Evolutionary conservation across 2,113 vertebrate species (phyloP), one percentile per base, ranked within the genome.

Genomic region (Dolichallabes microphthalmus): DNA sequence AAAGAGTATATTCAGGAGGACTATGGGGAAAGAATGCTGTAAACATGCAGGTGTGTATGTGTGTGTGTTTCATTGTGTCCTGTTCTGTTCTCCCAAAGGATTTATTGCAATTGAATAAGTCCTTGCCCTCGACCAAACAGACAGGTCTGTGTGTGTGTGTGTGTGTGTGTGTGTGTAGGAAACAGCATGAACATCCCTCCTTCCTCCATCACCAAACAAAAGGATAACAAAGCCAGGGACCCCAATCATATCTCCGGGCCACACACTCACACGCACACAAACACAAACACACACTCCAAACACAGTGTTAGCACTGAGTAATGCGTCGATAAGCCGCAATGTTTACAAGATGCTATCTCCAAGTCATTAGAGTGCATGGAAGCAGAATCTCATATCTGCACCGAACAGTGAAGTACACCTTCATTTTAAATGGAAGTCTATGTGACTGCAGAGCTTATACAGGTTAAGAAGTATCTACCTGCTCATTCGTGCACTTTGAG

Each of bases 201-300:
- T 64, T 89, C 53, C 53, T 10, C 10, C 63, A 84, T 63, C 84
- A 80, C 10, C 80, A 86, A 69, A 83, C 82, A 87, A 88, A 64
- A 82, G 85, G 20, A 39, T 60, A 84, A 63, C 58, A 74, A 52
- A 39, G 57, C 39, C 45, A 39, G 80, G 73, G 81, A 53, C 78
- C 77, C 84, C 58, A 53, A 25, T 76, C 66, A 68, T 32, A 32
- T 8, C 30, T 32, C 55, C 17, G 13, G 17, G 2, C 15, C 55
- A 57, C 14, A 57, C 55, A 57, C 55, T 4, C 3, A 1, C 55
- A 57, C 55, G 19, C 45, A 45, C 12, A 3, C 66, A 8, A 22
- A 6, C 60, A 2, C 60, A 25, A 30, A 68, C 66, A 68, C 64
- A 32, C 64, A 7, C 60, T 25, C n/a, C 63, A 64, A 30, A 15